Percentiles rank a stretch among this genome's conserved stretches.
phyloP scores from a whole-genome alignment of 2,113 vertebrate species.

The Cinclus mexicanus region DNA sequence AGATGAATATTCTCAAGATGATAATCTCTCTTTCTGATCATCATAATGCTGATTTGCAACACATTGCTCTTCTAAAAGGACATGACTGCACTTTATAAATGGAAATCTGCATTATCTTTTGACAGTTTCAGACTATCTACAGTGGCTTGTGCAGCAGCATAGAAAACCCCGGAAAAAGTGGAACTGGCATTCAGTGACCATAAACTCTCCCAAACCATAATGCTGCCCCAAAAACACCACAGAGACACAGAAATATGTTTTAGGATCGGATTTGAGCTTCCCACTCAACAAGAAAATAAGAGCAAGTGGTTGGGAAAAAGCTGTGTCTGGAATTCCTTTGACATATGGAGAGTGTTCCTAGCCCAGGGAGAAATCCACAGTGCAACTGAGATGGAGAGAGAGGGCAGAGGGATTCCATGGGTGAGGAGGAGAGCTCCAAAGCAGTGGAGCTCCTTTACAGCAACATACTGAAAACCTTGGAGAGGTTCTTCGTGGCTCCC shows the following conservation, averaged over 20 bases:
- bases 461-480: fast-evolving
- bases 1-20: neutral
- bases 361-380: neutral
- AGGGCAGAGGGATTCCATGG: neutral
- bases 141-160: neutral
- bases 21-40: slow-evolving; percentile 18
- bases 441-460: neutral
- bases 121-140: neutral
- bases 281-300: neutral
- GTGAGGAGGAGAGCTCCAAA: neutral
- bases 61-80: neutral
- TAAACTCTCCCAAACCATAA: neutral
- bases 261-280: neutral
- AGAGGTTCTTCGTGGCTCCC: neutral
- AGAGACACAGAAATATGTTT: neutral
- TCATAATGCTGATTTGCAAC: neutral
- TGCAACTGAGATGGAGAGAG: neutral
- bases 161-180: neutral
- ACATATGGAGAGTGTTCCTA: fast-evolving
- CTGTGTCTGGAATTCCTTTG: neutral
- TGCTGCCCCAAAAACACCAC: neutral
- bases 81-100: neutral
- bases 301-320: neutral
- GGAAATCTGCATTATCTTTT: neutral
- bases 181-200: neutral